Base-by-base conservation (phyloP, 2,113 vertebrate species). In the Atrichornis clamosus region DNA sequence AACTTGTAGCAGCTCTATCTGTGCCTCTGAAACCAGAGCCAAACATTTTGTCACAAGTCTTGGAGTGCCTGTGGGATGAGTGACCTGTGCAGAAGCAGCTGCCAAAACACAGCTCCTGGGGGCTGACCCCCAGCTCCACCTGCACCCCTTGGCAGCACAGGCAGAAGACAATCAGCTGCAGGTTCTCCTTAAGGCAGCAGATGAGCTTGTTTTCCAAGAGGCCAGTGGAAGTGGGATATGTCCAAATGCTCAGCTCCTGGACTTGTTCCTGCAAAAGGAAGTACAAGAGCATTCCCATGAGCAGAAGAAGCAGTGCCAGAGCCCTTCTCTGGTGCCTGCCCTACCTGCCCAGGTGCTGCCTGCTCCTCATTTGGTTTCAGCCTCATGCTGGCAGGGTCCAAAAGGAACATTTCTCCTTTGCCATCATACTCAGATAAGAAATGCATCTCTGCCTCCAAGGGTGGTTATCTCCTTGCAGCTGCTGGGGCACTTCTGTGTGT, bases 151-250 rank as follows among this genome's bases (percentile, higher is more conserved):
- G 98, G 95, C 99, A 99, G 89, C 97, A 98, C 28, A 99, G 33
- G 5, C 23, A 84, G 96, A 99, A 98, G 18, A 98, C 30, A 22
- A 97, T 94, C 0, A 98, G 97, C 81, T 99, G 97, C 0, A 98
- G 98, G 95, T 99, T 99, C 23, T 98, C 98, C 62, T 98, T 98
- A 65, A 99, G 94, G 37, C 97, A 97, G 92, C 99, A 99, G 68
- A 99, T 53, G 3, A 99, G 74, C 37, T 82, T 98, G 96, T 99
- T 98, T 69, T 99, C 98, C n/a, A 98, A 74, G 23, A 98, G 69
- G 7, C 98, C 98, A 6, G 90, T 69, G 21, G 97, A 97, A 15
- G 98, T 99, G 23, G 99, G 98, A 75, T 98, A 99, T 0, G 99
- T 99, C 98, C 98, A 99, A 37, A 99, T 27, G 1, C 50, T 98